phyloP scores from a whole-genome alignment of 2,797 vertebrate species.

The Cygnus olor region DNA sequence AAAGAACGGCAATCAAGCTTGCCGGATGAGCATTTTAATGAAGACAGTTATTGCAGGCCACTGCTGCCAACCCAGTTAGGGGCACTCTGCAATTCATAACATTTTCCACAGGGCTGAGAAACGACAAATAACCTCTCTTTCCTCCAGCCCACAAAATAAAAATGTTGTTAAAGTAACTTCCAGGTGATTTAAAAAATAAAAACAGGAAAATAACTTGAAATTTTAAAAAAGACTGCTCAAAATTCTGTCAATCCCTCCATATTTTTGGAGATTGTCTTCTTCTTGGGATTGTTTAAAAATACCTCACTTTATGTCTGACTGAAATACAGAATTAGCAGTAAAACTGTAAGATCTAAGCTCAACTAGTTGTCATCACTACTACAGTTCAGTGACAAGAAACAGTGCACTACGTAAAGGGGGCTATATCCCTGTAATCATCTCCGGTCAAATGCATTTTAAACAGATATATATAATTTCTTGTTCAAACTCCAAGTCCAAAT shows the following conservation, averaged over 20 bases:
- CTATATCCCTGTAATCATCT: background rate
- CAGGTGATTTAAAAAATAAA: background rate
- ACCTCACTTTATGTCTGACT: background rate
- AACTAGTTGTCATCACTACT: background rate
- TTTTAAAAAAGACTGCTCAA: background rate
- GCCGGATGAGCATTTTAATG: background rate
- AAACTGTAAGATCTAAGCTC: background rate
- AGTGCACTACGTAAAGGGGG: background rate
- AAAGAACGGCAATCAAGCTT: background rate
- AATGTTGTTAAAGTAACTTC: background rate
- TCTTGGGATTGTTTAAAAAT: background rate
- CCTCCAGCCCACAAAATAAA: background rate
- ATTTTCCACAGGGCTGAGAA: background rate
- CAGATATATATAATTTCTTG: background rate
- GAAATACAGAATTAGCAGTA: background rate
- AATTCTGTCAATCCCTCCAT: background rate
- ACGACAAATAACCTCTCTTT: background rate
- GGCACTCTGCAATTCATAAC: background rate
- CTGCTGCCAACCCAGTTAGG: background rate
- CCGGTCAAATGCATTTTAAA: background rate
- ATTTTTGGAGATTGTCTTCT: background rate
- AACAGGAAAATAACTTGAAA: background rate
- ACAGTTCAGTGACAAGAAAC: background rate
- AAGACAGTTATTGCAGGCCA: background rate
- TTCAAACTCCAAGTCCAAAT: background rate